Conservation (phyloP, 2,113 vertebrate species). For the Melozone crissalis region DNA sequence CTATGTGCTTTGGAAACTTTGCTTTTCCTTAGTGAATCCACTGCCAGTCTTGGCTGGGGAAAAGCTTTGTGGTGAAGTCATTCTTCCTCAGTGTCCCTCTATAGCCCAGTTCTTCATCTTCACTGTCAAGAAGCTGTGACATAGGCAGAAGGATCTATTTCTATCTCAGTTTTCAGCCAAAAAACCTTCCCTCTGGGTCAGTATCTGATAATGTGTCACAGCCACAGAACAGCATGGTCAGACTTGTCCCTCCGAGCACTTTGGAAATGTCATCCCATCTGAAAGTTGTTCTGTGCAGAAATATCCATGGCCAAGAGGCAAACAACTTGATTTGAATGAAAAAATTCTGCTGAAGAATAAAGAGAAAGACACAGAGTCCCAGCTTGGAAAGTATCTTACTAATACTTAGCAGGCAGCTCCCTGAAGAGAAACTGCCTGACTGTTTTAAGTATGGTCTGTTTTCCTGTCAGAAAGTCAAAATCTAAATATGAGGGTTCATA, state of each 20-base stretch:
- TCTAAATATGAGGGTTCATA: background rate
- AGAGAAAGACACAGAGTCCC: background rate
- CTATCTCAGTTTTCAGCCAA: background rate
- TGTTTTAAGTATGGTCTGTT: background rate
- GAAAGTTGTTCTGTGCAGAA: background rate
- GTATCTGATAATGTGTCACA: background rate
- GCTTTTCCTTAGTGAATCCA: background rate
- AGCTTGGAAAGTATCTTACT: background rate
- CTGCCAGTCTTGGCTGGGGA: background rate
- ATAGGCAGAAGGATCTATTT: background rate
- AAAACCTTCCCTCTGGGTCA: constrained; percentile 5
- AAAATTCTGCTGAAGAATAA: background rate
- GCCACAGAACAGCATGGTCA: background rate
- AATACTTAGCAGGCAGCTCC: background rate
- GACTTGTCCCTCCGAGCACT: background rate
- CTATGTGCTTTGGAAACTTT: background rate
- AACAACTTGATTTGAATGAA: background rate
- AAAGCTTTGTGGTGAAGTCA: background rate
- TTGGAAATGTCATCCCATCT: background rate
- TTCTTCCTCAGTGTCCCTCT: background rate
- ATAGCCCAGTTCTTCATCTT: background rate
- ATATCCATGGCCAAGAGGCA: constrained; percentile 19
- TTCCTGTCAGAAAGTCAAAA: background rate
- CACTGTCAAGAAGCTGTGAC: background rate
- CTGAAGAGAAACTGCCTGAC: background rate